Base-by-base conservation (phyloP, 1,140 invertebrate genomes). In the Drosophila teissieri region DNA sequence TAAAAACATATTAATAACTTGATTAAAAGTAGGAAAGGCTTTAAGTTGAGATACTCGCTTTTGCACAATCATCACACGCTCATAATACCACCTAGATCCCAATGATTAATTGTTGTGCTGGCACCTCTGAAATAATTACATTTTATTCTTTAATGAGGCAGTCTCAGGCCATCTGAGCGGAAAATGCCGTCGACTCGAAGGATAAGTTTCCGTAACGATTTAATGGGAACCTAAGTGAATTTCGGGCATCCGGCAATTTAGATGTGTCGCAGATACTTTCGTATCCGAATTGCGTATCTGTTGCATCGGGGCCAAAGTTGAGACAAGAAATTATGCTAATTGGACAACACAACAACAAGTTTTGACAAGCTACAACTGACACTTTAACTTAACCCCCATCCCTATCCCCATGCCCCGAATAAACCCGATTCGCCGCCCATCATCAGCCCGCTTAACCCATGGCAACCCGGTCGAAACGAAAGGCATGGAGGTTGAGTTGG, bases 101-200 rank as follows among this genome's bases (percentile, higher is more conserved):
- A 52, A 46, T 75, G 79, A 83, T 83, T 83, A 82, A 82, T 78
- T 60, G 42, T 51, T 55, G 5, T 44, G 31, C 49, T 15, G 22
- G 22, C 3, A 55, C 46, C 56, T 63, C 72, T 74, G 54, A 62
- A 65, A 69, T 82, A 82, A 82, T 82, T 82, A 82, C 57, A 78
- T 61, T 78, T 74, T 68, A 78, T 81, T 82, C 77, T 83, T 78
- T 83, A 83, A 82, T 82, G 79, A 74, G 79, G 22, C 19, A 19
- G 19, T 19, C 19, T 19, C 36, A 61, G 60, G 73, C 53, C 55
- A 80, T 80, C 55, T 42, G 24, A 14, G 80, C 65, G 22, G 19
- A 69, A 68, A 69, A 57, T 69, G 63, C 15, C 63, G 68, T 46
- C 19, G 17, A 46, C 6, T 22, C 15, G 5, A 3, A 7, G 63